A percentile compares a stretch with the other conserved stretches of the same genome.
These are phyloP conservation scores for Drosophila nigrodunni DNA, from an alignment of 1,140 invertebrate genomes.

Conservation along the genomic window DNA sequence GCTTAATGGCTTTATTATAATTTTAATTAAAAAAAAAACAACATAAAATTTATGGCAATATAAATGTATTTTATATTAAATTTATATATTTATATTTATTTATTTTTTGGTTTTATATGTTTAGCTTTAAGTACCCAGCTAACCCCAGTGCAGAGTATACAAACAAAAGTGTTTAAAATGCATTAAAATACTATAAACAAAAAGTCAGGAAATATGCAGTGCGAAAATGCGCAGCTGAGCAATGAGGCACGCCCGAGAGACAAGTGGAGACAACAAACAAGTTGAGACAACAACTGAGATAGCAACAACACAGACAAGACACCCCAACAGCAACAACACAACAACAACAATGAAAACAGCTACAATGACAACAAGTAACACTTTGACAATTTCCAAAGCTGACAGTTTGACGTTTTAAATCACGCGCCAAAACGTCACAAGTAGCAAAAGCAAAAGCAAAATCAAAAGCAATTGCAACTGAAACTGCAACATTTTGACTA, in stretches of 20 bases:
- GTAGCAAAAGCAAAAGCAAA: slow-evolving; percentile 26
- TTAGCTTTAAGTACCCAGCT: not conserved
- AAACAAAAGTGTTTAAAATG: slow-evolving; percentile 35
- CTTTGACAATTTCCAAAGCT: slow-evolving; percentile 68
- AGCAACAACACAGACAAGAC: slow-evolving; percentile 18
- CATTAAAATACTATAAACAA: slow-evolving; percentile 27
- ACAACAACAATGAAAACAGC: not conserved
- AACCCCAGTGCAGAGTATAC: not conserved
- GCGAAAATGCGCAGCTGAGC: slow-evolving; percentile 63
- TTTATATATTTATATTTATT: not conserved
- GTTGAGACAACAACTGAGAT: slow-evolving; percentile 50
- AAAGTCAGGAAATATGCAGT: slow-evolving; percentile 71
- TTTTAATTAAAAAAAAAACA: too few relatives aligned
- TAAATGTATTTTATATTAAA: not conserved
- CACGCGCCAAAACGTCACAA: slow-evolving; percentile 68
- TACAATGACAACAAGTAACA: slow-evolving; percentile 19
- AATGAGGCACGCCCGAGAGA: slow-evolving; percentile 50
- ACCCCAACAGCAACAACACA: not conserved
- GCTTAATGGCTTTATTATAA: too few relatives aligned
- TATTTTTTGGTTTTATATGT: not conserved
- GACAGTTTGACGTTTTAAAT: slow-evolving; percentile 77
- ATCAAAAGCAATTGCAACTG: slow-evolving; percentile 51
- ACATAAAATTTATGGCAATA: too few relatives aligned
- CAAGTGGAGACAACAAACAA: slow-evolving; percentile 35
- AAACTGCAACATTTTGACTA: slow-evolving; percentile 44